These are phyloP conservation scores for Lithobates sylvaticus DNA, from an alignment of 2,797 vertebrate genomes.

Conservation along the genomic window DNA sequence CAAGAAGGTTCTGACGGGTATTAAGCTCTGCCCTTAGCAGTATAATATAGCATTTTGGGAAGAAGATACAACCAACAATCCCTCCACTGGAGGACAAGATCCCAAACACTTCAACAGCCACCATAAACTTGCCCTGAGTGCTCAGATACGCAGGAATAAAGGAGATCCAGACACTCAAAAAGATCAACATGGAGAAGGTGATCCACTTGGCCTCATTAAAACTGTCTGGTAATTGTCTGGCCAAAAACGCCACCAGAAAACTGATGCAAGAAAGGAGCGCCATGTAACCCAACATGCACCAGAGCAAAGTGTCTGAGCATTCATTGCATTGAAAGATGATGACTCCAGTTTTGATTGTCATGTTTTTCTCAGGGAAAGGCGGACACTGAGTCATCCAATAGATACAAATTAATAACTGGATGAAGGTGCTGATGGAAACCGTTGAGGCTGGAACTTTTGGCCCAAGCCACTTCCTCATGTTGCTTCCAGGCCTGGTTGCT, in stretches of 20 bases:
- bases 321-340: slow-evolving; percentile 54
- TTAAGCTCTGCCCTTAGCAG: slow-evolving; percentile 49
- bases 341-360: slow-evolving; percentile 20
- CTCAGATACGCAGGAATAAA: slow-evolving; percentile 59
- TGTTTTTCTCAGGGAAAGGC: slow-evolving; percentile 49
- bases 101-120: slow-evolving; percentile 54
- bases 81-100: slow-evolving; percentile 49
- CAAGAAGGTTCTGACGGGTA: slow-evolving; percentile 11
- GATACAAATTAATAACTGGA: slow-evolving; percentile 39
- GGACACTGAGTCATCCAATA: slow-evolving; percentile 33
- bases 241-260: slow-evolving; percentile 54
- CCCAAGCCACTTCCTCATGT: slow-evolving; percentile 56
- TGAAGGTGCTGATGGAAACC: background rate
- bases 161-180: slow-evolving; percentile 56
- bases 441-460: slow-evolving; percentile 14
- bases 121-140: slow-evolving; percentile 56
- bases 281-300: slow-evolving; percentile 62
- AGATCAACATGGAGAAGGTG: slow-evolving; percentile 56
- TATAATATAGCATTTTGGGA: slow-evolving; percentile 56
- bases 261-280: slow-evolving; percentile 55
- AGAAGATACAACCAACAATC: slow-evolving; percentile 48
- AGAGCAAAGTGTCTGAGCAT: slow-evolving; percentile 51
- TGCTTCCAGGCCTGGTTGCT: slow-evolving; percentile 56
- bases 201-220: slow-evolving; percentile 61
- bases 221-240: slow-evolving; percentile 50